Evolutionary conservation across 2,888 invertebrate genomes (phyloP), one percentile per base, ranked within the genome.

Genomic region (Parnassius smintheus): DNA sequence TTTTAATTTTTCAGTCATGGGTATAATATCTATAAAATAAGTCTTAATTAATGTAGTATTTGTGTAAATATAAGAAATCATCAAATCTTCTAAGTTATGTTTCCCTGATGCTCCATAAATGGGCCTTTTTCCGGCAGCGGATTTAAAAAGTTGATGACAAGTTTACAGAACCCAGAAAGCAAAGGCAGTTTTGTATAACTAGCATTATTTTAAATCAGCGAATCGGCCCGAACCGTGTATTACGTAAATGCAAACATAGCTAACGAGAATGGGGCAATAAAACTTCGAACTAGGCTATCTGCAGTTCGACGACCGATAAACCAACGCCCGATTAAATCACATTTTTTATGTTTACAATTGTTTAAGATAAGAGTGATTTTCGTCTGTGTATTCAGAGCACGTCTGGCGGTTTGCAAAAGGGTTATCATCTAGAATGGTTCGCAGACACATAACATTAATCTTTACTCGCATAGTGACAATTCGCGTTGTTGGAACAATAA

Each of bases 291-390:
- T 67, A 58, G 70, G 71, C 64, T 70, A 72, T 71, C 71, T 61
- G 56, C 64, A 76, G 71, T 81, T 63, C 74, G 73, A 65, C 68
- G 77, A 56, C 65, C 82, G 71, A 74, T 76, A 78, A 56, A 72
- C 57, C 59, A 57, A 59, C 63, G 25, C 42, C 44, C 10, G 59
- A 59, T 63, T 67, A 66, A 66, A 67, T 67, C 67, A 67, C 56
- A 62, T 42, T 65, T 66, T 69, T 69, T 25, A 46, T 61, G 65
- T 66, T 66, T 61, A 66, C 57, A 64, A 35, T 51, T 53, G 54
- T 54, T 13, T 18, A 46, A 41, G 63, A 63, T 63, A 63, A 63
- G 59, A 58, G 44, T 35, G 53, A 52, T 45, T 63, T 63, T 63
- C n/a, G 55, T 61, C 49, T 56, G 46, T 2, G 45, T 44, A 51